These are phyloP conservation scores for Carassius gibelio DNA, from an alignment of 2,113 vertebrate genomes.

Conservation along the genomic window DNA sequence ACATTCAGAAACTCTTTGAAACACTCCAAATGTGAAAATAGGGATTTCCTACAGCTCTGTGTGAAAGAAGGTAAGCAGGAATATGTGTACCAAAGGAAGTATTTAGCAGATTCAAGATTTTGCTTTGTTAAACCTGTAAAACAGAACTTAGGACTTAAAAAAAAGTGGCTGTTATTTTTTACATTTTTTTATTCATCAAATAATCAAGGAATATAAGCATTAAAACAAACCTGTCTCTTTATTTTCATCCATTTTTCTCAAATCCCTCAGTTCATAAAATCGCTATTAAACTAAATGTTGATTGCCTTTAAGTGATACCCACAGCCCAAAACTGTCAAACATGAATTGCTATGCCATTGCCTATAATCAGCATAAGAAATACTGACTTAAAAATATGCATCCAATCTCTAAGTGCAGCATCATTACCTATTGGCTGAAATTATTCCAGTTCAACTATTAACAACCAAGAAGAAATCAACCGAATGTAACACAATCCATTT, in stretches of 20 bases:
- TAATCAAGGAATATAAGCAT: no score
- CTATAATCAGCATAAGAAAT: neutral
- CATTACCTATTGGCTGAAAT: neutral
- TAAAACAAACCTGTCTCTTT: no score
- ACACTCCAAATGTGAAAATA: neutral
- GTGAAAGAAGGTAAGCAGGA: neutral
- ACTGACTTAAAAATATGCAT: neutral
- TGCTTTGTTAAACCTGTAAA: no score
- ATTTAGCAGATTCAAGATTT: neutral
- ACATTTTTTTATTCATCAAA: no score
- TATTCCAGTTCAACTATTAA: neutral
- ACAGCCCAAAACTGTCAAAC: neutral
- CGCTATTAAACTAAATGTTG: neutral
- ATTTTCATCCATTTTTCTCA: no score
- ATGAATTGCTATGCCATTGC: neutral
- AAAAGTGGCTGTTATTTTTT: no score
- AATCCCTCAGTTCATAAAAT: neutral
- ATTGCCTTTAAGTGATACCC: neutral
- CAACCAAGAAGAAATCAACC: slow-evolving; percentile 24
- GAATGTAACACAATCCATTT: slow-evolving; percentile 41
- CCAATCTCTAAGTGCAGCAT: neutral
- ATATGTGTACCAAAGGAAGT: neutral
- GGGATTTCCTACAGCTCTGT: neutral
- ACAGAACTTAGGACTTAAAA: no score
- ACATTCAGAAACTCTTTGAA: neutral